phyloP scores from a whole-genome alignment of 2,888 invertebrate species.

The Myopa testacea region DNA sequence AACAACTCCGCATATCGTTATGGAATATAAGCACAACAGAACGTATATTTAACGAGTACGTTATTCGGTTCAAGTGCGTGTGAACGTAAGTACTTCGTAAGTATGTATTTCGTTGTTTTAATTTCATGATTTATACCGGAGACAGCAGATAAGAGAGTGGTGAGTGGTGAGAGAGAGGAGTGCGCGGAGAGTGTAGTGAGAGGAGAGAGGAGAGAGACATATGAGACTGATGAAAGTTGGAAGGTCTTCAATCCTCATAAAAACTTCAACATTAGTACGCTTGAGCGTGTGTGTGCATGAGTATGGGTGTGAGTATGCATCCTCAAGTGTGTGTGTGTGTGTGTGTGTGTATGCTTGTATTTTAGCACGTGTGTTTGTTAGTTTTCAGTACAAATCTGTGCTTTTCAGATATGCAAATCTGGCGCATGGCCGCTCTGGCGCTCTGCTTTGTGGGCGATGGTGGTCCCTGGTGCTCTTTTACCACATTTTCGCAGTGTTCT shows the following conservation, averaged over 20 bases:
- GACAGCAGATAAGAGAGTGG: background rate
- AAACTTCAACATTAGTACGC: background rate
- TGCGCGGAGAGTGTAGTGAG: background rate
- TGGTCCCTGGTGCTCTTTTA: background rate
- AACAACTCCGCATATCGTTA: no score
- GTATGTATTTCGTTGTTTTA: conserved; percentile 12
- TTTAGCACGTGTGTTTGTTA: background rate
- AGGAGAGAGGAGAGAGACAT: background rate
- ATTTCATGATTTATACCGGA: conserved; percentile 24
- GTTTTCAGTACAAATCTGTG: no score
- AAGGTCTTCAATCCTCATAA: no score
- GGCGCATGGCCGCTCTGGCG: background rate
- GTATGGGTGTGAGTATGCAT: background rate
- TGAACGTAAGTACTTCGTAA: background rate
- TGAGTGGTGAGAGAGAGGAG: background rate
- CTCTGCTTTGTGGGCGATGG: background rate
- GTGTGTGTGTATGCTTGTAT: background rate
- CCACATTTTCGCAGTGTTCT: conserved; percentile 18
- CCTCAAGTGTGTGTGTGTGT: background rate
- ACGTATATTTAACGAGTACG: conserved; percentile 1
- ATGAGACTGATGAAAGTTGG: background rate
- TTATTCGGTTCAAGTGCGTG: conserved; percentile 29
- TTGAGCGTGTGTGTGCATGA: conserved; percentile 1
- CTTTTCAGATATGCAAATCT: background rate
- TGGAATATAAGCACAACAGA: no score